Percentiles rank a stretch among this genome's conserved stretches.
Conservation (phyloP, 92 coral and sea anemone genomes). For the Paramuricea clavata region DNA sequence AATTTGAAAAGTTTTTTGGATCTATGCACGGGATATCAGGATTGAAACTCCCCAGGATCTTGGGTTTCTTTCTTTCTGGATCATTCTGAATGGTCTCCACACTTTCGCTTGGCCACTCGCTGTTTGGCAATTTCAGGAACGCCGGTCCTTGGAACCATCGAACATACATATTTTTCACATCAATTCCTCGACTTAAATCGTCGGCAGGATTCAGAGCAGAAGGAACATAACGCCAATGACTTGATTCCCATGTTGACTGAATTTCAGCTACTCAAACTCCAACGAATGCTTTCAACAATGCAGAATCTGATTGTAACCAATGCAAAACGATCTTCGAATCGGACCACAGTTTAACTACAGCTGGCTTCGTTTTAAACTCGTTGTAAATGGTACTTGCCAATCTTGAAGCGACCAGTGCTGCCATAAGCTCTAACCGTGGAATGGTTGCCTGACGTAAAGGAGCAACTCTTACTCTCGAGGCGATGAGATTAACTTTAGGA, state of each 20-base stretch:
- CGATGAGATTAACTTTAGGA: no score
- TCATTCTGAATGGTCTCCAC: no score
- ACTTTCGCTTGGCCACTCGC: conserved; percentile 38
- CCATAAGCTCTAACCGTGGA: not conserved
- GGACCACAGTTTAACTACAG: no score
- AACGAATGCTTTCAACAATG: conserved; percentile 33
- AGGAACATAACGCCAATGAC: conserved; percentile 26
- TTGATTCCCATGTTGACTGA: conserved; percentile 45
- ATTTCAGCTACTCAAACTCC: conserved; percentile 57
- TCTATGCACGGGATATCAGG: no score
- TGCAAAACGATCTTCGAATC: conserved; percentile 51
- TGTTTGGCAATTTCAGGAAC: conserved; percentile 22
- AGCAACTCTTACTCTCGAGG: not conserved
- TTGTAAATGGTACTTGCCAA: no score
- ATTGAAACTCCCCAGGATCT: no score
- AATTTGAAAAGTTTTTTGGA: no score
- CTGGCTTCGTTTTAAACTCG: conserved; percentile 52
- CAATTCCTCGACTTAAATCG: conserved; percentile 50
- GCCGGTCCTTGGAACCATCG: conserved; percentile 44
- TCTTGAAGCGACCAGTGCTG: no score
- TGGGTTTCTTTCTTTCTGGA: no score
- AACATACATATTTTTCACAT: conserved; percentile 28
- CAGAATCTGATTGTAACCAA: conserved; percentile 51
- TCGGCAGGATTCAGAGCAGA: conserved; percentile 60
- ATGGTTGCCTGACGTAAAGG: no score